A percentile compares a stretch with the other conserved stretches of the same genome.
Evolutionary conservation across 2,113 vertebrate genomes (phyloP).

Genomic region (Paramormyrops kingsleyae): DNA sequence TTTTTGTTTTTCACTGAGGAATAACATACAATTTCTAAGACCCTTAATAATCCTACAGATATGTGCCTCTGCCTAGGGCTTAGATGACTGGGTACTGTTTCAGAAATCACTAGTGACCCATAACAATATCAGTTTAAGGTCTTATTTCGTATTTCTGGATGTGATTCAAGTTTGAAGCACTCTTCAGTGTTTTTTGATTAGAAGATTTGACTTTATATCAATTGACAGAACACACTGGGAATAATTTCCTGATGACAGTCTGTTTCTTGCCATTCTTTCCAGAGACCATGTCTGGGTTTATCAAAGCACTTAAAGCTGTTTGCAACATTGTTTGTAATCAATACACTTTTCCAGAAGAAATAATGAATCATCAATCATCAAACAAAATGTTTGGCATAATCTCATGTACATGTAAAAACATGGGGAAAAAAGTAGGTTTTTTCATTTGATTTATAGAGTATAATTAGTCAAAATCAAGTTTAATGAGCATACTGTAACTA

Average conservation of each 20-base stretch:
- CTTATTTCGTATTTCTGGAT: background rate
- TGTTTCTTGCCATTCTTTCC: background rate
- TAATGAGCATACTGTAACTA: background rate
- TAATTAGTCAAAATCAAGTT: conserved; percentile 2
- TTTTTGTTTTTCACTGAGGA: background rate
- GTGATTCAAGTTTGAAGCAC: background rate
- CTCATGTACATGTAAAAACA: background rate
- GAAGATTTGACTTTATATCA: background rate
- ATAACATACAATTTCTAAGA: background rate
- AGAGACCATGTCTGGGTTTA: background rate
- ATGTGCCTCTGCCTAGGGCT: background rate
- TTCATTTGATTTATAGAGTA: background rate
- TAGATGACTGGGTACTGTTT: background rate
- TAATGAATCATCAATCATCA: background rate
- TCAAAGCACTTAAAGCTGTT: background rate
- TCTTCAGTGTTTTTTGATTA: background rate
- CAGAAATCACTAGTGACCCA: background rate
- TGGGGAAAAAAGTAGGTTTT: background rate
- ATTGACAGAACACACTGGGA: background rate
- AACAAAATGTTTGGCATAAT: background rate
- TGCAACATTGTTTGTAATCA: background rate
- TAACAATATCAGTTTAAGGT: background rate
- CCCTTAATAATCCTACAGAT: background rate
- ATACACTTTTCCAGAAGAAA: background rate
- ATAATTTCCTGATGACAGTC: background rate